These are phyloP conservation scores for Rosalia funebris DNA, from an alignment of 2,888 invertebrate species.

Conservation along the genomic window DNA sequence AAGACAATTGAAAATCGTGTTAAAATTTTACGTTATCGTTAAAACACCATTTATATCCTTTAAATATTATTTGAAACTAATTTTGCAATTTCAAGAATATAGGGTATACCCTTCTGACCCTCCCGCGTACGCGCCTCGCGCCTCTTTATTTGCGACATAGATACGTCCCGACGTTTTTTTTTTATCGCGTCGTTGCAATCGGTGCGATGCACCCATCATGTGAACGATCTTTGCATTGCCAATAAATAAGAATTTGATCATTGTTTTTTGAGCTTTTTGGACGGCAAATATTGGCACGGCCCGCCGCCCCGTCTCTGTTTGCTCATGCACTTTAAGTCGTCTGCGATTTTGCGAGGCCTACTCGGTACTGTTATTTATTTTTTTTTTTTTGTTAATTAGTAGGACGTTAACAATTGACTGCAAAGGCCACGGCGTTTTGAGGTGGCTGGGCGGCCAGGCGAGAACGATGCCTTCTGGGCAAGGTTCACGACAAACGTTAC, in stretches of 20 bases:
- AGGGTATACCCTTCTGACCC: neutral
- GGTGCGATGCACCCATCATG: conserved; percentile 44
- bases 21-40: too few species aligned
- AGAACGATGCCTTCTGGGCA: too few species aligned
- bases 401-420: conserved; percentile 16
- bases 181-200: conserved; percentile 44
- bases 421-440: conserved; percentile 16
- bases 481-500: too few species aligned
- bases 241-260: conserved; percentile 51
- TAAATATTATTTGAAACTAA: too few species aligned
- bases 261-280: conserved; percentile 41
- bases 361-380: conserved; percentile 7
- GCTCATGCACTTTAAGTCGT: conserved; percentile 37
- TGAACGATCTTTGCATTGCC: conserved; percentile 45
- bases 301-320: conserved; percentile 33
- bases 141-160: conserved; percentile 38
- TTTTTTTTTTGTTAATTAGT: conserved; percentile 30
- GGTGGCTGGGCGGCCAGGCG: too few species aligned
- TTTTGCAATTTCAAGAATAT: too few species aligned
- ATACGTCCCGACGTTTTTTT: conserved; percentile 44
- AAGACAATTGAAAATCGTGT: too few species aligned
- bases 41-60: too few species aligned
- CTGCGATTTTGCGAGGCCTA: conserved; percentile 33
- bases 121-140: conserved; percentile 10
- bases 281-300: conserved; percentile 42